Percentiles rank a stretch among this genome's conserved stretches.
These are phyloP conservation scores for Gymnodraco acuticeps DNA, from an alignment of 2,797 vertebrate species.

Conservation along the genomic window DNA sequence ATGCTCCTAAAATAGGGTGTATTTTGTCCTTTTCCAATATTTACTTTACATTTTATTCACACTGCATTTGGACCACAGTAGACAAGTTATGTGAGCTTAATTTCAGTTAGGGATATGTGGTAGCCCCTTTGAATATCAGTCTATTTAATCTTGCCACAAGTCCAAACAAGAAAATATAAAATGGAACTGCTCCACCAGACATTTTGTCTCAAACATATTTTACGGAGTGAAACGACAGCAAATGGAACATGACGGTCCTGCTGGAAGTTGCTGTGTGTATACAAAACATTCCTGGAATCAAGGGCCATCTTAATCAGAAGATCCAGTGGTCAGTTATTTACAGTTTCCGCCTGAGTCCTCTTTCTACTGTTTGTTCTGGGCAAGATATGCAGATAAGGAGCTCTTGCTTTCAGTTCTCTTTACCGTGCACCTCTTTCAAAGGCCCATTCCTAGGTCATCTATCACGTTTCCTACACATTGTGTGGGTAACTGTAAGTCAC, in stretches of 20 bases:
- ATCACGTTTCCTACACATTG: background rate
- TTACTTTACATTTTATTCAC: constrained; percentile 9
- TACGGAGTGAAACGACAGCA: background rate
- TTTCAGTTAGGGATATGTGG: background rate
- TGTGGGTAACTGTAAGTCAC: background rate
- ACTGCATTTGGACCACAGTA: constrained; percentile 3
- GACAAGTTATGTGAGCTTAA: background rate
- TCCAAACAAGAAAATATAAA: background rate
- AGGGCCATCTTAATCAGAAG: background rate
- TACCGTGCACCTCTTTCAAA: background rate
- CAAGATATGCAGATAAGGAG: background rate
- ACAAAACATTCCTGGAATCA: background rate
- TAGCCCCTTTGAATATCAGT: constrained; percentile 11
- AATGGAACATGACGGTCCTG: constrained; percentile 6
- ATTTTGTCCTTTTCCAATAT: background rate
- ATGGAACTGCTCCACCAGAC: background rate
- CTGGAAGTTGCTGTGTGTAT: background rate
- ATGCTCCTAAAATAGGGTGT: background rate
- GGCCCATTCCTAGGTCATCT: too few relatives aligned
- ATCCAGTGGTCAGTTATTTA: background rate
- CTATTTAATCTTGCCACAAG: background rate
- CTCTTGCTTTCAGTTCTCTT: background rate
- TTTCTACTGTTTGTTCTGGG: background rate
- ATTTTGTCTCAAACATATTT: background rate
- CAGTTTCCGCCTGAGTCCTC: background rate